These are phyloP conservation scores for Plecotus auritus DNA, from an alignment of 2,113 vertebrate genomes.

Conservation along the genomic window DNA sequence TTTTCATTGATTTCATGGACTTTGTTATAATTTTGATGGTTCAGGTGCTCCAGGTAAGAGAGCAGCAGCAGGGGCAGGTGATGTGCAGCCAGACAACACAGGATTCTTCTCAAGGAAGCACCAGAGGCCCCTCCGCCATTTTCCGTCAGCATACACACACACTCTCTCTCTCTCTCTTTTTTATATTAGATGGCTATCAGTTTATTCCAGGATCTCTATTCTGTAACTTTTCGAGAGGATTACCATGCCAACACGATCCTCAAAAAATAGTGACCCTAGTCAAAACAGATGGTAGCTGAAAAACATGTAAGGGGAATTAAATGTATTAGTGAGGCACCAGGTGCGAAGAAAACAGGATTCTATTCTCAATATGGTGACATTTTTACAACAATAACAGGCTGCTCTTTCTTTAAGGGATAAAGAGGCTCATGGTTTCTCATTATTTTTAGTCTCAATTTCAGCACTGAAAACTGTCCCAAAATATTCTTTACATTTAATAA, in stretches of 20 bases:
- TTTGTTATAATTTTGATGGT: not conserved
- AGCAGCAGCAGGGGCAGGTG: accelerated
- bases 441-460: not conserved
- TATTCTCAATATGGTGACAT: accelerated
- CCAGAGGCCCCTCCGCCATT: accelerated
- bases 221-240: not conserved
- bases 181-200: not conserved
- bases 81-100: not conserved
- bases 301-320: not conserved
- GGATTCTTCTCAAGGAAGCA: not conserved
- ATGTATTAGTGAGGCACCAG: not conserved
- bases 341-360: not conserved
- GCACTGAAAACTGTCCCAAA: not conserved
- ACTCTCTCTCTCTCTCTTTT: not conserved
- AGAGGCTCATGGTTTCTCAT: not conserved
- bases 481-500: not conserved
- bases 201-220: not conserved
- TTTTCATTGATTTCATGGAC: not conserved
- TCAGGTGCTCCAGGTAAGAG: accelerated
- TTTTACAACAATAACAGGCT: not conserved
- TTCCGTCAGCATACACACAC: accelerated
- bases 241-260: not conserved
- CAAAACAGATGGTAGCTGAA: not conserved
- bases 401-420: not conserved
- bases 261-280: not conserved